Evolutionary conservation across 2,797 vertebrate species (phyloP), one percentile per base, ranked within the genome.

Genomic region (Forpus xanthops): DNA sequence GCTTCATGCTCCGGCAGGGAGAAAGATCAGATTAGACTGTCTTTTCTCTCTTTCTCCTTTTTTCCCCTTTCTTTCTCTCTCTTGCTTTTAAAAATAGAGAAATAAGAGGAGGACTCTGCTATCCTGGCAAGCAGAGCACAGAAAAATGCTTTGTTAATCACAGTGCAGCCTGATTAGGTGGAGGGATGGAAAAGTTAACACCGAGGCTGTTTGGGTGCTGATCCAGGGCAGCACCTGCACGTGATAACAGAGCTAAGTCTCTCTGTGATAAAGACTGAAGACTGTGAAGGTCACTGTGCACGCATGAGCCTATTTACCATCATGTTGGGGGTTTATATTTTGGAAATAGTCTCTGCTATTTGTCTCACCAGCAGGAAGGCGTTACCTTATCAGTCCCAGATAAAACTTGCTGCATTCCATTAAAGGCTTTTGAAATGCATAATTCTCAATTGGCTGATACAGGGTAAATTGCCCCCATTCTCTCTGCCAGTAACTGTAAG

Each of bases 371-470:
- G 67, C 87, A 74, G 81, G 91, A 89, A 85, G 81, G 61, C 21
- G 4, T 60, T 45, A 8, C 84, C 47, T 89, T 93, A 93, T 93
- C 93, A 82, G 60, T 12, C 44, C 6, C 77, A 93, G 88, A 87
- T 90, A 94, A 96, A 91, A 49, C 68, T 94, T 49, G 60, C 76
- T 85, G 61, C 1, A 0, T 93, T 90, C 52, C 17, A 2, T 89
- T 64, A 70, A 56, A 94, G 73, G 58, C 14, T 35, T 89, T 67
- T 60, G 70, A 95, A 94, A 80, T 85, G 70, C 5, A 21, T 89
- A 77, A 81, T 96, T 97, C 89, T 88, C 71, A 90, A 90, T 90
- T 88, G 94, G 73, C 86, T 73, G 84, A 62, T 79, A 15, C 45
- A 39, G 44, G 85, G 81, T 85, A 87, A 87, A 86, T 93, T 83